phyloP scores from a whole-genome alignment of 1,140 invertebrate genomes.

The Temnothorax nylanderi region DNA sequence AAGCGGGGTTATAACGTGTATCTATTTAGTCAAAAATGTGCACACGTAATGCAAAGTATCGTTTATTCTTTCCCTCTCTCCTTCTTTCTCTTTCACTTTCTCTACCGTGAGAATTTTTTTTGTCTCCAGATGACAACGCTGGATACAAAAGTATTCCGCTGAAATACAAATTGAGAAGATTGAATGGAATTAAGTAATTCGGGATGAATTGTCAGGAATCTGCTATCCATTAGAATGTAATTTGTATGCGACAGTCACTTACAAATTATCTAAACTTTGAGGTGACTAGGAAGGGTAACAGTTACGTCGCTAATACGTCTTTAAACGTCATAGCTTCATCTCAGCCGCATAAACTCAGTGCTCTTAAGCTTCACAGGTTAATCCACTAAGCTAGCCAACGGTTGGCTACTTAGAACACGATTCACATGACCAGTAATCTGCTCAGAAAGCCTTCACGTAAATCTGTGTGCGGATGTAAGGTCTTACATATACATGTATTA shows the following conservation, averaged over 20 bases:
- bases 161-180: not conserved
- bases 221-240: not conserved
- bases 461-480: conserved; percentile 23
- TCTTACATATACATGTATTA: not conserved
- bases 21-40: not conserved
- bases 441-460: conserved; percentile 40
- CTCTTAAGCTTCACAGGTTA: conserved; percentile 24
- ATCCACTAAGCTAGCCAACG: conserved; percentile 49
- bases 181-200: not conserved
- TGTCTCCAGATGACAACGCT: not conserved
- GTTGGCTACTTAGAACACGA: conserved; percentile 55
- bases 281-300: not conserved
- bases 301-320: conserved; percentile 43
- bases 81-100: not conserved
- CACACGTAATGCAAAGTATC: not conserved
- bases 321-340: conserved; percentile 49
- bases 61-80: not conserved
- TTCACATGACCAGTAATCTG: conserved; percentile 51
- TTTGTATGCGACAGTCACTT: not conserved
- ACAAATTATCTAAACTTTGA: not conserved
- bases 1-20: not conserved
- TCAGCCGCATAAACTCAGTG: conserved; percentile 37
- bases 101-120: not conserved
- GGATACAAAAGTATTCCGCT: not conserved
- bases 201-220: not conserved